These are phyloP conservation scores for Plectus sambesii DNA, from an alignment of 1,140 invertebrate species.

Conservation along the genomic window DNA sequence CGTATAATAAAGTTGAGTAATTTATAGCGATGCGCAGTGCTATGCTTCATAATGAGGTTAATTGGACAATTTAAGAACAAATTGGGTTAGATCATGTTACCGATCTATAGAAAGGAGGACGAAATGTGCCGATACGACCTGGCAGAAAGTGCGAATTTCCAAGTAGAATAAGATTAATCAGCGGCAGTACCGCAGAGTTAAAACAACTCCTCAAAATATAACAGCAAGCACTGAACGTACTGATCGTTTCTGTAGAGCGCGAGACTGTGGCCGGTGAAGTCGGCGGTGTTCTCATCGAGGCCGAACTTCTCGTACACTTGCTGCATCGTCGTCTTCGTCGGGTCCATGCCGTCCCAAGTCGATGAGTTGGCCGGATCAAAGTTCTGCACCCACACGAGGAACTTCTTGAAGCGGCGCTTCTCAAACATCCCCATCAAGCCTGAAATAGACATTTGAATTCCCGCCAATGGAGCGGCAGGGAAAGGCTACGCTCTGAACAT, in stretches of 20 bases:
- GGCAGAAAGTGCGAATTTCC: no score
- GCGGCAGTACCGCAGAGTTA: slow-evolving; percentile 6
- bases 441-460: slow-evolving; percentile 26
- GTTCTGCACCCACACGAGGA: slow-evolving; percentile 86
- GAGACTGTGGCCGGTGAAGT: slow-evolving; percentile 95
- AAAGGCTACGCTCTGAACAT: no score
- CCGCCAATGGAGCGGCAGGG: no score
- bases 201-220: neutral
- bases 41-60: slow-evolving; percentile 7
- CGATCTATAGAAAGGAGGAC: no score
- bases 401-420: slow-evolving; percentile 91
- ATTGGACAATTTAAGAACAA: slow-evolving; percentile 1
- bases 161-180: no score
- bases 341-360: slow-evolving; percentile 88
- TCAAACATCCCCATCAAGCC: slow-evolving; percentile 99
- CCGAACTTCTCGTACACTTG: slow-evolving; percentile 88
- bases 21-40: no score
- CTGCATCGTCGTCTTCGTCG: slow-evolving; percentile 67
- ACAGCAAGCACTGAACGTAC: slow-evolving; percentile 40
- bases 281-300: slow-evolving; percentile 89
- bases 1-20: no score
- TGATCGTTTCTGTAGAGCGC: slow-evolving; percentile 67
- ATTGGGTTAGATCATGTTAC: neutral
- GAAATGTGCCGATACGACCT: no score
- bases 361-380: slow-evolving; percentile 78